phyloP scores from a whole-genome alignment of 1,140 invertebrate species.

The Sarcophaga bullata region DNA sequence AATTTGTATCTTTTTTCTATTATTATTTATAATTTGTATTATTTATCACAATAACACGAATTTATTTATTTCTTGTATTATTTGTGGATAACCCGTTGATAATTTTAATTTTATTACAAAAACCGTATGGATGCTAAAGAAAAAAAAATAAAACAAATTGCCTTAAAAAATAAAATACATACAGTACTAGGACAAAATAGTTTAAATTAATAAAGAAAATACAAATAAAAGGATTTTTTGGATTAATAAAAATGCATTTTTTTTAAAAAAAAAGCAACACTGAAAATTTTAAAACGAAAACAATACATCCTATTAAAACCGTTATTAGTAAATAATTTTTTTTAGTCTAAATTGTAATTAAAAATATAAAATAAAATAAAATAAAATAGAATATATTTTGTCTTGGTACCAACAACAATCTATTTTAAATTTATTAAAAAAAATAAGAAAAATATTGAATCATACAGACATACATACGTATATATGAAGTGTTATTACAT shows the following conservation, averaged over 20 bases:
- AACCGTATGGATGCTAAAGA: constrained; percentile 36
- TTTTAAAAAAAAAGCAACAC: neutral
- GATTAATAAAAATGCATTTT: too few relatives aligned
- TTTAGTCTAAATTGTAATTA: too few relatives aligned
- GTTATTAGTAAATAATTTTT: too few relatives aligned
- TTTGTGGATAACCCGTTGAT: neutral
- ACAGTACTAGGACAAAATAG: constrained; percentile 24
- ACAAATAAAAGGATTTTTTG: too few relatives aligned
- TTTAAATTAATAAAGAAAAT: neutral
- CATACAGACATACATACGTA: too few relatives aligned
- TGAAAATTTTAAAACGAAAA: neutral
- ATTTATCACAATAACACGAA: neutral
- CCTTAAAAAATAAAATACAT: constrained; percentile 27
- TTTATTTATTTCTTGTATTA: constrained; percentile 14
- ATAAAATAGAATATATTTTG: too few relatives aligned
- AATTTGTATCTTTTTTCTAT: neutral
- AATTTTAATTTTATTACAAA: neutral
- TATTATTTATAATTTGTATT: neutral
- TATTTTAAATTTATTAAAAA: too few relatives aligned
- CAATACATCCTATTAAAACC: too few relatives aligned
- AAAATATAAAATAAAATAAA: too few relatives aligned
- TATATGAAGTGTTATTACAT: too few relatives aligned
- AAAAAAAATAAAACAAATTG: neutral
- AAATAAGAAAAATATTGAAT: too few relatives aligned
- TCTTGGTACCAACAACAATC: too few relatives aligned